Evolutionary conservation across 1,140 invertebrate genomes (phyloP).

Genomic region (Mesaphorura yosii): DNA sequence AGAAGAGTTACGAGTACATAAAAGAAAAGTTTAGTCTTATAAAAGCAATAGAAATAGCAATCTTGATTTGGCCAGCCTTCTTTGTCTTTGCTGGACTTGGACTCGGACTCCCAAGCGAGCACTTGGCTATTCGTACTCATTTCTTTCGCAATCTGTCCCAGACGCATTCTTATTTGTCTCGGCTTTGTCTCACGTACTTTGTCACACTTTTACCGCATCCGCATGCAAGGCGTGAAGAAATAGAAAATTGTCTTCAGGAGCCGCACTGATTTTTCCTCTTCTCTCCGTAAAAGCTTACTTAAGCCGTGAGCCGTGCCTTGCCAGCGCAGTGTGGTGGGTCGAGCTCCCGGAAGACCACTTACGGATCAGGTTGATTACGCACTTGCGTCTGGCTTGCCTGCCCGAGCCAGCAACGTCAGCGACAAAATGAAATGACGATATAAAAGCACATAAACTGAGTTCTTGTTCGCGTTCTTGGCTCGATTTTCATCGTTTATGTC

Average conservation of each 20-base stretch:
- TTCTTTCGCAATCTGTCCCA: slow-evolving; percentile 24
- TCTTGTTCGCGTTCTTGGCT: too few relatives aligned
- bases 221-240: too few relatives aligned
- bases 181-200: slow-evolving; percentile 12
- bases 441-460: too few relatives aligned
- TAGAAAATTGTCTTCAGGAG: too few relatives aligned
- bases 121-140: slow-evolving; percentile 22
- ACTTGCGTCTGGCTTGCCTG: slow-evolving; percentile 7
- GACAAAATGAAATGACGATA: too few relatives aligned
- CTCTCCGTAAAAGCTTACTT: slow-evolving; percentile 22
- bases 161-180: too few relatives aligned
- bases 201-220: too few relatives aligned
- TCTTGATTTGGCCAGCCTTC: neutral
- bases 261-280: slow-evolving; percentile 20
- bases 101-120: slow-evolving; percentile 3
- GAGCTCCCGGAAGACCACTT: slow-evolving; percentile 25
- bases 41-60: neutral
- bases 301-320: slow-evolving; percentile 13
- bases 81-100: too few relatives aligned
- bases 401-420: too few relatives aligned
- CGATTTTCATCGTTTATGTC: too few relatives aligned
- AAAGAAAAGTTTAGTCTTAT: neutral
- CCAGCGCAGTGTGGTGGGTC: too few relatives aligned
- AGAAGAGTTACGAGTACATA: too few relatives aligned
- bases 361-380: slow-evolving; percentile 21